Conservation (phyloP, 2,113 vertebrate genomes). For the Diadophis punctatus region DNA sequence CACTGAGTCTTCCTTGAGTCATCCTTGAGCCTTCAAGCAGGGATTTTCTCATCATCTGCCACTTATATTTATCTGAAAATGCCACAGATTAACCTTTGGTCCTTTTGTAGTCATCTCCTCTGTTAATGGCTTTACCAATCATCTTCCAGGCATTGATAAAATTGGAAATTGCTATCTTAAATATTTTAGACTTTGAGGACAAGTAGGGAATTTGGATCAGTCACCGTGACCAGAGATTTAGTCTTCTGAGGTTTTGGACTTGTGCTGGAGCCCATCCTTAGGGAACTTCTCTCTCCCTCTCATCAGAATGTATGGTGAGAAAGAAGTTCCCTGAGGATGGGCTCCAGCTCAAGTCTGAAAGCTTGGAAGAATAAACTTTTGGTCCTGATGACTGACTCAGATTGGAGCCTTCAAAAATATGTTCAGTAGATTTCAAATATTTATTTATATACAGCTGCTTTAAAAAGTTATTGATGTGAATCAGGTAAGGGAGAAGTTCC, state of each 20-base stretch:
- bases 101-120: not conserved
- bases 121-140: not conserved
- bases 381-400: not conserved
- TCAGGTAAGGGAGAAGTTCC: not conserved
- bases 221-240: not conserved
- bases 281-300: not conserved
- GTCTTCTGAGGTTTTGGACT: not conserved
- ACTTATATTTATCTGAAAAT: not conserved
- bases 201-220: not conserved
- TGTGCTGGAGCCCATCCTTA: not conserved
- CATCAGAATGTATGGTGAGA: not conserved
- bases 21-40: not conserved
- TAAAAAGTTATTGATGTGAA: not conserved
- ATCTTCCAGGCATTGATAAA: not conserved
- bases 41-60: not conserved
- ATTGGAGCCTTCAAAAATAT: not conserved
- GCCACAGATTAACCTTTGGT: not conserved
- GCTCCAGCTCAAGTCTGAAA: no score
- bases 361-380: no score
- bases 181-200: not conserved
- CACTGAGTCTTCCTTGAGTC: not conserved
- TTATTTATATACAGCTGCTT: not conserved
- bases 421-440: not conserved
- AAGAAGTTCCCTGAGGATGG: no score
- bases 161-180: not conserved